Conservation (phyloP, 2,888 invertebrate species). For the Pterostichus niger region DNA sequence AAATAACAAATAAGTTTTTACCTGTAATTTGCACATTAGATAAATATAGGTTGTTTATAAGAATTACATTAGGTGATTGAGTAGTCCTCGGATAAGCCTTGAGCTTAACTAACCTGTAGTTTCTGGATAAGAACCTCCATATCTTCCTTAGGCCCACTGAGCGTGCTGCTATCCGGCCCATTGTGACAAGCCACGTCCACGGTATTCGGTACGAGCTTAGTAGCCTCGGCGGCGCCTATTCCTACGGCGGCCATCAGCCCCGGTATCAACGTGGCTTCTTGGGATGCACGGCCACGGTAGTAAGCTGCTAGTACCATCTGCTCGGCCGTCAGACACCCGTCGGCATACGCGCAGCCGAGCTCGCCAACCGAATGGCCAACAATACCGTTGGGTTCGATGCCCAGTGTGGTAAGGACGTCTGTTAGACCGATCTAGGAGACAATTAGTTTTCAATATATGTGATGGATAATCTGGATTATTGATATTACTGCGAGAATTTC, state of each 20-base stretch:
- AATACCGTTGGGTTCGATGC: conserved; percentile 85
- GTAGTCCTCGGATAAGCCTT: no score
- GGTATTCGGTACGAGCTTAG: conserved; percentile 82
- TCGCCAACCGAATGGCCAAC: conserved; percentile 97
- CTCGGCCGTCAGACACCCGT: conserved; percentile 92
- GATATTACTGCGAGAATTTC: no score
- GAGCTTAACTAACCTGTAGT: conserved; percentile 74
- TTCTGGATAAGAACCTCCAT: conserved; percentile 81
- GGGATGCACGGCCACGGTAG: conserved; percentile 87
- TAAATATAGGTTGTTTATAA: no score
- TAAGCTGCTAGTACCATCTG: conserved; percentile 92
- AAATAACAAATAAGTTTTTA: no score
- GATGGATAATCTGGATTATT: no score
- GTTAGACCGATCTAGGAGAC: conserved; percentile 80
- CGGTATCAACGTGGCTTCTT: conserved; percentile 84
- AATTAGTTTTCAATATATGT: no score
- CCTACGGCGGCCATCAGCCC: conserved; percentile 96
- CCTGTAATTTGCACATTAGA: no score
- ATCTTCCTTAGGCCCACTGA: conserved; percentile 86
- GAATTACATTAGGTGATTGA: no score
- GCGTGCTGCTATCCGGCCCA: conserved; percentile 86
- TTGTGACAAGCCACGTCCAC: conserved; percentile 91
- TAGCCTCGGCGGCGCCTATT: conserved; percentile 78
- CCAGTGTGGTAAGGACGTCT: conserved; percentile 81
- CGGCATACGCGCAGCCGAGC: conserved; percentile 96